Evolutionary conservation across 2,113 vertebrate species (phyloP), one percentile per base, ranked within the genome.

Genomic region (Dipodomys ordii): DNA sequence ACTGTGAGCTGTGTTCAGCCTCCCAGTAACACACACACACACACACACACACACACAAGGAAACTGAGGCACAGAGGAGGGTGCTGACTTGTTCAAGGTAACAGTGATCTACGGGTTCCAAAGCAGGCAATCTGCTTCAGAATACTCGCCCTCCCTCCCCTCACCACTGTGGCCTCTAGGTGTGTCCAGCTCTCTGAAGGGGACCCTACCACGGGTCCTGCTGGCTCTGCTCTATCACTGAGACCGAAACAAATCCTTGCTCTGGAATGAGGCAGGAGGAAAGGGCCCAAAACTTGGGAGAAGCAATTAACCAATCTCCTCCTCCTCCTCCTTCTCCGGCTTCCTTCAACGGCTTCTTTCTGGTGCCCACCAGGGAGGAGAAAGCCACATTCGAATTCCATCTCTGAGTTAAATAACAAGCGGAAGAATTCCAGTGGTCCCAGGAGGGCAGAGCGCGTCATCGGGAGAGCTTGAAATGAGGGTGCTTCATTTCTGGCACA

Each of bases 321-420:
- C 15, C 13, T 7, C 25, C 6, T 64, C 60, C 60, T 62, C 60
- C 20, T 62, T 22, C 46, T 60, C n/a, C 12, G 35, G 35, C 73
- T 74, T 72, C 57, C 87, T 74, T 49, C 71, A 9, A 19, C 9
- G 72, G 46, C 62, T 88, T 85, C 18, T 53, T 60, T 78, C 53
- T 23, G 18, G 7, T 18, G 67, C 91, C 90, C 74, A 20, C 22
- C 6, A 25, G 93, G 53, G 44, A 72, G 71, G 39, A 81, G 64
- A 53, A 82, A 49, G 74, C 73, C 39, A 20, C 83, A 25, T 35
- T 79, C 60, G 92, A 68, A 77, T 67, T 83, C 72, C 62, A 8
- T 57, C 74, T 94, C 72, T 1, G 28, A 78, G 92, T 88, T 92
- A 93, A 95, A 62, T 92, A 94, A 94, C 81, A 79, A 87, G 35